Percentiles rank a stretch among this genome's conserved stretches.
Evolutionary conservation across 2,888 invertebrate species (phyloP).

Genomic region (Epirrhoe tristata): DNA sequence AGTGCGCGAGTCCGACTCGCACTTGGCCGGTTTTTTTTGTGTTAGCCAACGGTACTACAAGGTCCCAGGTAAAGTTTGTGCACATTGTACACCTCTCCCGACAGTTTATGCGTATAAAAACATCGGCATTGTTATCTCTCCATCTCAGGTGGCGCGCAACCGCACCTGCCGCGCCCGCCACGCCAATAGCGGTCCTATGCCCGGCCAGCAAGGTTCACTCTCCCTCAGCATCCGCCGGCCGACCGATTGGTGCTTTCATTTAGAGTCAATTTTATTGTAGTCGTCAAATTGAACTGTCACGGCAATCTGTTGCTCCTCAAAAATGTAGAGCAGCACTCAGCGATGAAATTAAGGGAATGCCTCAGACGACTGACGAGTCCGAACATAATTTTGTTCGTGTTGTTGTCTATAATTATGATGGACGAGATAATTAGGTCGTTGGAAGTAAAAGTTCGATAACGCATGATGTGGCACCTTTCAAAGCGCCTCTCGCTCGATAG

Average conservation of each 20-base stretch:
- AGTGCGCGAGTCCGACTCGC: background rate
- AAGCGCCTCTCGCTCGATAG: too few species aligned
- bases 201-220: background rate
- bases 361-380: background rate
- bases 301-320: background rate
- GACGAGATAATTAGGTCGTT: constrained; percentile 8
- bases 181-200: background rate
- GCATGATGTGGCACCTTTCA: background rate
- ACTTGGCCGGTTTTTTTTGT: background rate
- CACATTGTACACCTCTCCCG: background rate
- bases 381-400: constrained; percentile 3
- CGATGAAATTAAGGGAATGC: background rate
- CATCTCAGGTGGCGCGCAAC: constrained; percentile 8
- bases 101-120: background rate
- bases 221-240: background rate
- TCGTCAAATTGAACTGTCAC: background rate
- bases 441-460: constrained; percentile 10
- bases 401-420: constrained; percentile 9
- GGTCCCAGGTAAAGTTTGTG: background rate
- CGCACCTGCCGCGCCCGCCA: constrained; percentile 8
- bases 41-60: background rate
- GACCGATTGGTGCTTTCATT: background rate
- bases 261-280: background rate
- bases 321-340: background rate
- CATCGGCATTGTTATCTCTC: constrained; percentile 13